phyloP scores from a whole-genome alignment of 2,113 vertebrate species.

The Cyprinodon brontotheroides region DNA sequence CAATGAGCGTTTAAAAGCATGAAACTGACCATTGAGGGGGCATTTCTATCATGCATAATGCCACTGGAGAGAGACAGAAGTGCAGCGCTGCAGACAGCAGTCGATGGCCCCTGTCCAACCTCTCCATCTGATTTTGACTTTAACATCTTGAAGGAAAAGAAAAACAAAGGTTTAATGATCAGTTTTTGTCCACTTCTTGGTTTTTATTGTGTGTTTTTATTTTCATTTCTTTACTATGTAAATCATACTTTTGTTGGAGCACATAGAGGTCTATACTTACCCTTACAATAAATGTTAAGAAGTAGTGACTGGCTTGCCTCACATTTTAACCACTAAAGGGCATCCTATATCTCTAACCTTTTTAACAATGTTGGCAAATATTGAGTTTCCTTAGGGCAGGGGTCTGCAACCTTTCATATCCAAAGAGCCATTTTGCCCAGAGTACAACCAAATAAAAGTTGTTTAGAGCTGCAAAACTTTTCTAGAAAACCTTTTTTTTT shows the following conservation, averaged over 20 bases:
- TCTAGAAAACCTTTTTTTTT: too few relatives aligned
- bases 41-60: constrained; percentile 80
- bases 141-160: constrained; percentile 77
- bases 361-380: background rate
- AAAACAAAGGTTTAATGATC: background rate
- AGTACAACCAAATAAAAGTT: too few relatives aligned
- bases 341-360: background rate
- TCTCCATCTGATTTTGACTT: constrained; percentile 85
- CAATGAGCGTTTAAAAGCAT: background rate
- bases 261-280: background rate
- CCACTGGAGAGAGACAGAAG: constrained; percentile 79
- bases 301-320: background rate
- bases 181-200: background rate
- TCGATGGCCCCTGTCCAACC: constrained; percentile 60
- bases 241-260: background rate
- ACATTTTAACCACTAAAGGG: constrained; percentile 32
- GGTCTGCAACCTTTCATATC: too few relatives aligned
- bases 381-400: background rate
- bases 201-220: background rate
- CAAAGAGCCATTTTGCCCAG: too few relatives aligned
- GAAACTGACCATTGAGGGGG: constrained; percentile 80
- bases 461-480: too few relatives aligned
- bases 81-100: constrained; percentile 52
- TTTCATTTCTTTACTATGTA: background rate
- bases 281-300: background rate